These are phyloP conservation scores for Empis stercorea DNA, from an alignment of 2,888 invertebrate species.

Conservation along the genomic window DNA sequence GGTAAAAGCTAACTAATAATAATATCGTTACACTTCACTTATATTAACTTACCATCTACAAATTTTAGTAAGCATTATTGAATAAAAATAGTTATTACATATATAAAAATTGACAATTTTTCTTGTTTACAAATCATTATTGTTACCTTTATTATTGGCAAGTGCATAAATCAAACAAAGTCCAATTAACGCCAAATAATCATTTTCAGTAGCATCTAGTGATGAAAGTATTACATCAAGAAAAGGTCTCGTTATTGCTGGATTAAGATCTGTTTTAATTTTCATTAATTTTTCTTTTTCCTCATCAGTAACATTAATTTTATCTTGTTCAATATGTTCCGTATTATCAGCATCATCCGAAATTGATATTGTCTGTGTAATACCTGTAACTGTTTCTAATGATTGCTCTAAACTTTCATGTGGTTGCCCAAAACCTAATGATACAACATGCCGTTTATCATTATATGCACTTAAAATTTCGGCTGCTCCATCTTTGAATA, in stretches of 20 bases:
- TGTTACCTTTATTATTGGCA: slow-evolving; percentile 82
- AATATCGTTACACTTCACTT: too few relatives aligned
- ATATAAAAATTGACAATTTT: too few relatives aligned
- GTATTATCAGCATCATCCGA: slow-evolving; percentile 7
- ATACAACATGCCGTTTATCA: slow-evolving; percentile 43
- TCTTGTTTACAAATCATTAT: background rate
- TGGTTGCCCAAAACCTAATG: slow-evolving; percentile 55
- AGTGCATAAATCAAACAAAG: slow-evolving; percentile 86
- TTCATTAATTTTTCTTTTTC: slow-evolving; percentile 60
- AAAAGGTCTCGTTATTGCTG: slow-evolving; percentile 44
- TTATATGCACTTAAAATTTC: slow-evolving; percentile 53
- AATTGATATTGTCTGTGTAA: slow-evolving; percentile 7
- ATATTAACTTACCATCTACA: too few relatives aligned
- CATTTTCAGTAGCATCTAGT: slow-evolving; percentile 81
- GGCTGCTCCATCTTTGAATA: slow-evolving; percentile 55
- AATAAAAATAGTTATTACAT: too few relatives aligned
- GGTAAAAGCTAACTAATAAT: too few relatives aligned
- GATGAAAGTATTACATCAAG: slow-evolving; percentile 79
- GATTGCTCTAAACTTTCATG: slow-evolving; percentile 65
- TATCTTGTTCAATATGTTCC: slow-evolving; percentile 12
- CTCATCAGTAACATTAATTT: slow-evolving; percentile 79
- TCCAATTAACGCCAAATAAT: slow-evolving; percentile 84
- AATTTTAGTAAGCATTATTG: too few relatives aligned
- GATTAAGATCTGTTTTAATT: slow-evolving; percentile 20
- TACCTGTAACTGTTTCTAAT: slow-evolving; percentile 40